phyloP scores from a whole-genome alignment of 2,797 vertebrate genomes.

The Liasis olivaceus region DNA sequence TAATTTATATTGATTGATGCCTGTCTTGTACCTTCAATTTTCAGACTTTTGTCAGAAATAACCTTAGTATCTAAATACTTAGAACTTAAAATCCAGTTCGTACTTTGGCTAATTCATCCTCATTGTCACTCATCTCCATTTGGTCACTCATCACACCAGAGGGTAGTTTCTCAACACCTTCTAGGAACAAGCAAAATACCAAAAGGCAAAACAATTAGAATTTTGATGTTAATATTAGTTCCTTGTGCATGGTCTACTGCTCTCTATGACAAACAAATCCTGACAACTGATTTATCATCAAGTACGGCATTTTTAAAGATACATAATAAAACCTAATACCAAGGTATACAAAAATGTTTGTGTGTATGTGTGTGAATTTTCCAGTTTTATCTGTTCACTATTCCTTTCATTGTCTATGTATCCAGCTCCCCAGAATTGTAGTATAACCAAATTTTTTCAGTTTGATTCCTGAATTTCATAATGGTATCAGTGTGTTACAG shows the following conservation, averaged over 20 bases:
- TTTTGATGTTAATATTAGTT: neutral
- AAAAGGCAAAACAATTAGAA: neutral
- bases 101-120: slow-evolving; percentile 56
- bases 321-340: neutral
- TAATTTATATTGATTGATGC: neutral
- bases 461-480: neutral
- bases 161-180: neutral
- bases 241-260: neutral
- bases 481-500: neutral
- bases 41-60: neutral
- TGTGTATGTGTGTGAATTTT: neutral
- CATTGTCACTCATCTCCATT: slow-evolving; percentile 8
- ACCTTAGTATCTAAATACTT: neutral
- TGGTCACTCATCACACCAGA: neutral
- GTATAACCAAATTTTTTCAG: neutral
- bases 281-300: neutral
- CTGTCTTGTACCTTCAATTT: neutral
- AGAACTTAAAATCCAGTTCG: slow-evolving; percentile 41
- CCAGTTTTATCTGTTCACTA: neutral
- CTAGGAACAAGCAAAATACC: slow-evolving; percentile 57
- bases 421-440: neutral
- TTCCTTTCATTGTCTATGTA: neutral
- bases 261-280: neutral
- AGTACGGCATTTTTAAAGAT: neutral
- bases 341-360: neutral